A percentile compares a stretch with the other conserved stretches of the same genome.
Evolutionary conservation across 1,140 invertebrate genomes (phyloP).

Genomic region (Penaeus chinensis): DNA sequence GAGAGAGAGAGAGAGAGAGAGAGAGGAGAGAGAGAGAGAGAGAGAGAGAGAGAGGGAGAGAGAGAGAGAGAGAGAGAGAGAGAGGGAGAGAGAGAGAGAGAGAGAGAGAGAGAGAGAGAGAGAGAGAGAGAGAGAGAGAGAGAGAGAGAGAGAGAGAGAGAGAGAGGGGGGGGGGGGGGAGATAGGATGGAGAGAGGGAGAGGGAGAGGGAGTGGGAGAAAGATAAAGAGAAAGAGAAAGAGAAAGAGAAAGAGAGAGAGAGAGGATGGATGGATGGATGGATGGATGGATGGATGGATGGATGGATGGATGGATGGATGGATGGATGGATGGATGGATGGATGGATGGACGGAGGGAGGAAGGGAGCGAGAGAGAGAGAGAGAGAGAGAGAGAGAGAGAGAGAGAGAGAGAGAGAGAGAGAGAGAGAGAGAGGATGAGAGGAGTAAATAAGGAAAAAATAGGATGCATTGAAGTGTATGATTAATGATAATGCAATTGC

Average conservation of each 20-base stretch:
- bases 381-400: neutral
- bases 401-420: neutral
- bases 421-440: neutral
- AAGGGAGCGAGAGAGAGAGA: neutral
- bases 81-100: neutral
- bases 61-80: neutral
- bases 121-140: neutral
- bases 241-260: neutral
- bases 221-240: neutral
- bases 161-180: neutral
- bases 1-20: neutral
- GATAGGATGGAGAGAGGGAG: neutral
- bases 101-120: constrained; percentile 1
- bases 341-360: neutral
- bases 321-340: neutral
- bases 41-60: neutral
- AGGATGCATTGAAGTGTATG: neutral
- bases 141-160: neutral
- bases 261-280: neutral
- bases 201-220: neutral
- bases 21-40: no score
- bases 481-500: neutral
- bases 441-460: neutral
- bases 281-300: neutral
- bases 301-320: neutral